Evolutionary conservation across 2,797 vertebrate genomes (phyloP).

Genomic region (Catharus ustulatus): DNA sequence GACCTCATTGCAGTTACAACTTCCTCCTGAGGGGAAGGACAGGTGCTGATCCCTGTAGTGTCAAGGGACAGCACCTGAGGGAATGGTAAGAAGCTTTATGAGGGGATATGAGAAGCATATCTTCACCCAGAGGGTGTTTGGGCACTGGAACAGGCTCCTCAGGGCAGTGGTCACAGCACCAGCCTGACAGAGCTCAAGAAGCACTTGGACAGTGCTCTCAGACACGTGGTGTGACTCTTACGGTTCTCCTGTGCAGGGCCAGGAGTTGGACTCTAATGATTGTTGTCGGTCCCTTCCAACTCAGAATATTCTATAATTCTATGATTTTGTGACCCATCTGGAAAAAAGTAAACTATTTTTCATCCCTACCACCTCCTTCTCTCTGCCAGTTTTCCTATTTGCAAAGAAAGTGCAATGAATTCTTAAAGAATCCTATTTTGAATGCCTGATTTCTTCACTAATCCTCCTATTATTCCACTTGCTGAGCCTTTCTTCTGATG

Average conservation of each 20-base stretch:
- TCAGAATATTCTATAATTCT: background rate
- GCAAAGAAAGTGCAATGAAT: background rate
- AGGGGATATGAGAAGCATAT: background rate
- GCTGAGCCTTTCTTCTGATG: background rate
- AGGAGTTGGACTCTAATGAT: background rate
- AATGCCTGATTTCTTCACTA: background rate
- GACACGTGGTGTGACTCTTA: background rate
- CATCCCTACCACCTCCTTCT: background rate
- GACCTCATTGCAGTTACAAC: background rate
- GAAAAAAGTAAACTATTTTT: background rate
- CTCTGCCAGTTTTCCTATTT: background rate
- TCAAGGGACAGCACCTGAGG: background rate
- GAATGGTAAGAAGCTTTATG: background rate
- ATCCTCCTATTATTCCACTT: background rate
- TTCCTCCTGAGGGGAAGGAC: background rate
- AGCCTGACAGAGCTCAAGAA: background rate
- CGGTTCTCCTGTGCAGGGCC: background rate
- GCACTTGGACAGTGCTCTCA: background rate
- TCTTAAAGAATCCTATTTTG: background rate
- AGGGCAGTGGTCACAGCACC: background rate
- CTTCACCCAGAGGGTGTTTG: background rate
- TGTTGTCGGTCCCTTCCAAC: background rate
- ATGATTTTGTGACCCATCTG: background rate
- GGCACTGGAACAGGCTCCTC: background rate
- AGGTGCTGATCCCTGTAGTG: background rate